Conservation (phyloP, 2,113 vertebrate genomes). For the Daboia siamensis region DNA sequence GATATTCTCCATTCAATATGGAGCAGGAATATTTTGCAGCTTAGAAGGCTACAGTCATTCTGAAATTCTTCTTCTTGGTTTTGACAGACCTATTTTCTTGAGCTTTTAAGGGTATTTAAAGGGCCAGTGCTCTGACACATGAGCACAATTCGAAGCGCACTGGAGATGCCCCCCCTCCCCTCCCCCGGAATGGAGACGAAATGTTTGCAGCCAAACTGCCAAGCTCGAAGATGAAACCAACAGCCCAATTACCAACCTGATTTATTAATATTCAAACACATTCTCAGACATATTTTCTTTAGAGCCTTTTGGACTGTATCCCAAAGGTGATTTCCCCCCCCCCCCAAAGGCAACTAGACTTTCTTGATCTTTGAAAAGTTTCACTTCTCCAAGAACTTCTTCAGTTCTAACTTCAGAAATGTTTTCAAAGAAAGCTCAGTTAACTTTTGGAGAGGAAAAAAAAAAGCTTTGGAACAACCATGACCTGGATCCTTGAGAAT, state of each 20-base stretch:
- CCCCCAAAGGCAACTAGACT: background rate
- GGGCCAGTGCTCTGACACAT: too few relatives aligned
- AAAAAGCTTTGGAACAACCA: background rate
- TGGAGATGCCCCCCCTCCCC: too few relatives aligned
- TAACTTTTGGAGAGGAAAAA: background rate
- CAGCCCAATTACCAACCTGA: too few relatives aligned
- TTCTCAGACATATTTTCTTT: background rate
- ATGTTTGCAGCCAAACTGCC: too few relatives aligned
- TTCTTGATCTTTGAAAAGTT: background rate
- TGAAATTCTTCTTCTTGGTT: background rate
- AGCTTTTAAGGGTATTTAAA: too few relatives aligned
- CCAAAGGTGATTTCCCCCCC: background rate
- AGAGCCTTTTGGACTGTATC: background rate
- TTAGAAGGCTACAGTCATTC: background rate
- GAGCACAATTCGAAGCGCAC: too few relatives aligned
- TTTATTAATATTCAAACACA: too few relatives aligned
- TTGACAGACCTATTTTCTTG: background rate
- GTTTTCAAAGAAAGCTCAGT: background rate
- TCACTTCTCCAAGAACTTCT: background rate
- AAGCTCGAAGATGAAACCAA: too few relatives aligned
- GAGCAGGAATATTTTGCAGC: background rate
- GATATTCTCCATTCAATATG: background rate
- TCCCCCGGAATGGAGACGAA: too few relatives aligned
- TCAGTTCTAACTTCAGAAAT: background rate
- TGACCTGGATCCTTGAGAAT: background rate